Conservation (phyloP, 2,113 vertebrate genomes). For the Chamaea fasciata region DNA sequence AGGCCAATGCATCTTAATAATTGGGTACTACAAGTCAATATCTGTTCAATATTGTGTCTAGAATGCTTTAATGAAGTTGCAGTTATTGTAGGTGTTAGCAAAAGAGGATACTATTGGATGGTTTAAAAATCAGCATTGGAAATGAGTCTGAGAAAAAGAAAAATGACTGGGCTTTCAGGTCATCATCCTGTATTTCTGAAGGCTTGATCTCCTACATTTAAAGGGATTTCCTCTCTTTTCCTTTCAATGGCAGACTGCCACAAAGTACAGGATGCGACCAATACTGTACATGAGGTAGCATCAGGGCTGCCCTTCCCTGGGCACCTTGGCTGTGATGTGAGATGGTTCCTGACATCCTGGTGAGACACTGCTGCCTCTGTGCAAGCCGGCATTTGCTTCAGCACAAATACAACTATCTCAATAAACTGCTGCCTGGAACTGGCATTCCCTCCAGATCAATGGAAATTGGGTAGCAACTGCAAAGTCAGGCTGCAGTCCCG, state of each 20-base stretch:
- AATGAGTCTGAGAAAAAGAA: not conserved
- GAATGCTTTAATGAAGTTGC: conserved; percentile 28
- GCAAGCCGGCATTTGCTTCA: not conserved
- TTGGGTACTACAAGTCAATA: not conserved
- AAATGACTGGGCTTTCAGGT: not conserved
- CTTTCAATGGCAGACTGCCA: not conserved
- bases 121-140: not conserved
- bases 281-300: accelerated
- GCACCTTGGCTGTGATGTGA: not conserved
- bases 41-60: not conserved
- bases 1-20: conserved; percentile 31
- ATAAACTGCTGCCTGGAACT: not conserved
- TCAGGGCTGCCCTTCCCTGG: not conserved
- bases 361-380: not conserved
- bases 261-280: not conserved
- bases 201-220: not conserved
- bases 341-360: not conserved
- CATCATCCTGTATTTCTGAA: not conserved
- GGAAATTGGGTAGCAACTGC: not conserved
- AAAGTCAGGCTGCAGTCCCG: not conserved
- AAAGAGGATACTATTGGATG: not conserved
- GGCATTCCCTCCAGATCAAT: not conserved
- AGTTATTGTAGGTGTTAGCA: conserved; percentile 19
- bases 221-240: not conserved
- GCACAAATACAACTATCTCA: not conserved